These are phyloP conservation scores for Coreoperca whiteheadi DNA, from an alignment of 2,113 vertebrate species.

Conservation along the genomic window DNA sequence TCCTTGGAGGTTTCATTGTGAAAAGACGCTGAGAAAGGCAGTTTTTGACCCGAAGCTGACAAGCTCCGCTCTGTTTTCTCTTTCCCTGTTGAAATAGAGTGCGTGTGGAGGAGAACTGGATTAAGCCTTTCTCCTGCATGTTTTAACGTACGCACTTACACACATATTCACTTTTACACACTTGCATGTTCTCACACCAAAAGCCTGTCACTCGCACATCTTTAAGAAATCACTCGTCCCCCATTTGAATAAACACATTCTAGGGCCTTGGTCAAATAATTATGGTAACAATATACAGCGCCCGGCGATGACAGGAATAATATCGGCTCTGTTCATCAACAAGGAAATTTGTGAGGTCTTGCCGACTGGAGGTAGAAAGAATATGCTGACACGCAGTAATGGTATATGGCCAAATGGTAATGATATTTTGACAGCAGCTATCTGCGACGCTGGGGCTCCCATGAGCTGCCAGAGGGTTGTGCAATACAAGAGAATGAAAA, in stretches of 20 bases:
- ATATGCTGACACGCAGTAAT: constrained; percentile 71
- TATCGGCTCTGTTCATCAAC: constrained; percentile 69
- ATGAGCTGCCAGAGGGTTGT: constrained; percentile 42
- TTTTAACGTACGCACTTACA: constrained; percentile 10
- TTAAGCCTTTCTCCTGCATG: constrained; percentile 38
- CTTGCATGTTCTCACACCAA: constrained; percentile 46
- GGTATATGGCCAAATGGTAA: constrained; percentile 68
- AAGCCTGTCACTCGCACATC: constrained; percentile 72
- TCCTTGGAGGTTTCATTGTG: constrained; percentile 68
- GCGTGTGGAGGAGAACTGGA: constrained; percentile 30
- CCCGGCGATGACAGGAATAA: constrained; percentile 70
- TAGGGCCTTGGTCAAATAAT: constrained; percentile 79
- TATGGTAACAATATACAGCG: constrained; percentile 76
- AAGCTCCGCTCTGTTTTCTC: constrained; percentile 46
- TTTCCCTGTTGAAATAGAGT: constrained; percentile 33
- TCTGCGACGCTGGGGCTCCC: constrained; percentile 53
- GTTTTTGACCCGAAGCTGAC: constrained; percentile 59
- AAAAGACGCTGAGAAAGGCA: constrained; percentile 59
- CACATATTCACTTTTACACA: constrained; percentile 34
- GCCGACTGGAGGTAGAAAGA: constrained; percentile 43
- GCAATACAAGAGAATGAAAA: constrained; percentile 48
- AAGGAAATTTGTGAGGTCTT: constrained; percentile 65
- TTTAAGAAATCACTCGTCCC: constrained; percentile 78
- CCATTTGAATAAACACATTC: constrained; percentile 74
- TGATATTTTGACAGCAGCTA: constrained; percentile 78